These are phyloP conservation scores for Aradophagus sp. DNA, from an alignment of 1,140 invertebrate species.

Conservation along the genomic window DNA sequence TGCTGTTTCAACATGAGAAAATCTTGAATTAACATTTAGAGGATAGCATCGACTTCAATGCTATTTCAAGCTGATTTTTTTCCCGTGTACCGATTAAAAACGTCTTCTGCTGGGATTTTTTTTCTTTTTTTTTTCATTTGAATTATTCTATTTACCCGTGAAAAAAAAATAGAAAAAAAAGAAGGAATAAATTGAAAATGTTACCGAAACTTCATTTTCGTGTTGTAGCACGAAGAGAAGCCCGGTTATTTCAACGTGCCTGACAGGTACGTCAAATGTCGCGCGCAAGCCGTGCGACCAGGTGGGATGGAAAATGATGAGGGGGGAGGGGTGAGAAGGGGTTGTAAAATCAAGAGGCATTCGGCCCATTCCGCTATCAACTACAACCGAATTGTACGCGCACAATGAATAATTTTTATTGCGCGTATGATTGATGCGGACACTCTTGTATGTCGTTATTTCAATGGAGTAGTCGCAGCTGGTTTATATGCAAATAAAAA, in stretches of 20 bases:
- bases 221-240: conserved; percentile 3
- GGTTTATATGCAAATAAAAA: conserved; percentile 48
- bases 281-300: neutral
- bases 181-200: neutral
- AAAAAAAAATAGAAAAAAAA: no score
- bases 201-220: conserved; percentile 2
- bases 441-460: conserved; percentile 41
- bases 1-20: no score
- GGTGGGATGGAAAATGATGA: no score
- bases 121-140: no score
- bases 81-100: no score
- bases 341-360: conserved; percentile 39
- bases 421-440: conserved; percentile 49
- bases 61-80: no score
- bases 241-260: neutral
- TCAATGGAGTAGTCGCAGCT: conserved; percentile 35
- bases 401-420: conserved; percentile 52
- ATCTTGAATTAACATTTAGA: no score
- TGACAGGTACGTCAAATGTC: conserved; percentile 28
- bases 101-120: no score
- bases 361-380: conserved; percentile 27
- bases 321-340: neutral
- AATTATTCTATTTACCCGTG: no score
- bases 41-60: no score
- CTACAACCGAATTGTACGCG: conserved; percentile 27